These are phyloP conservation scores for Lepidothrix coronata DNA, from an alignment of 2,113 vertebrate species.

Conservation along the genomic window DNA sequence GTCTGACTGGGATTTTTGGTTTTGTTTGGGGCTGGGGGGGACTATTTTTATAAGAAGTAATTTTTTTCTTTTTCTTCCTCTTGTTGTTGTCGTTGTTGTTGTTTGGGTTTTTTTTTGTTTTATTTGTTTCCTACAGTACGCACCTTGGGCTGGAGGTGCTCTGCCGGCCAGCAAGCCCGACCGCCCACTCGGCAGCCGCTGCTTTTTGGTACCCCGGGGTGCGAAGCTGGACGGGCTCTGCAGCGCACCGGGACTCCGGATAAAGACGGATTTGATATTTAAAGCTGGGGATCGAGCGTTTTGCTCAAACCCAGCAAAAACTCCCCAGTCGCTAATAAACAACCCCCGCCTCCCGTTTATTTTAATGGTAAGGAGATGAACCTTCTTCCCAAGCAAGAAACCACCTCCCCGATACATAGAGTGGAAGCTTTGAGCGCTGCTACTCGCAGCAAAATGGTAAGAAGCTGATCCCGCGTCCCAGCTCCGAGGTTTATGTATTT, in stretches of 20 bases:
- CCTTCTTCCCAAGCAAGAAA: neutral
- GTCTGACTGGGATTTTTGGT: neutral
- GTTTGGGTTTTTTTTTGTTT: neutral
- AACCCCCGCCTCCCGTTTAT: rapidly evolving
- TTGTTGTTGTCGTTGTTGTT: too few species aligned
- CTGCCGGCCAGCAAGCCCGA: too few species aligned
- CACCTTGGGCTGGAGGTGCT: neutral
- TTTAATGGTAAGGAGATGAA: neutral
- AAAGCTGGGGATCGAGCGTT: neutral
- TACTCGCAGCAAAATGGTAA: neutral
- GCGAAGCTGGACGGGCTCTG: neutral
- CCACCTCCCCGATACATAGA: neutral
- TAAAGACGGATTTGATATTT: neutral
- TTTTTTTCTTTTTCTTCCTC: rapidly evolving
- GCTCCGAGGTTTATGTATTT: neutral
- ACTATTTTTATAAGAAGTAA: too few species aligned
- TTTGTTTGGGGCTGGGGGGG: neutral
- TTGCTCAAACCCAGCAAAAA: rapidly evolving
- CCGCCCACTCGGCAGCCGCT: neutral
- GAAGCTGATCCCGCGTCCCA: neutral
- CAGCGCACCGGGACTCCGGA: neutral
- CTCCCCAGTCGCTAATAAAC: neutral
- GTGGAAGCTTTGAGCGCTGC: neutral
- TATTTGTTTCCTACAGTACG: too few species aligned
- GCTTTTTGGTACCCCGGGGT: neutral